Evolutionary conservation across 2,797 vertebrate genomes (phyloP).

Genomic region (Cottoperca gobio): DNA sequence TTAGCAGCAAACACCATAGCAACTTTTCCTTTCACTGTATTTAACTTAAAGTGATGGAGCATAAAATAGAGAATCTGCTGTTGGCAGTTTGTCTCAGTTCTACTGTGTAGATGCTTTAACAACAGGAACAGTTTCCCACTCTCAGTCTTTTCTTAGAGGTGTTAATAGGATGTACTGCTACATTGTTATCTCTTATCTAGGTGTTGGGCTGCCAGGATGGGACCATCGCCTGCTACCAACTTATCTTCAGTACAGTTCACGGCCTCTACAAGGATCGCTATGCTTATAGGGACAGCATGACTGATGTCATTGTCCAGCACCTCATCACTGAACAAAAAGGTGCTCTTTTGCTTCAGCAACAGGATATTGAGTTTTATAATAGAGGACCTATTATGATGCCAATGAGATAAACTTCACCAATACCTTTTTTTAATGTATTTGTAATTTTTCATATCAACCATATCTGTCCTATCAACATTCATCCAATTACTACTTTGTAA

Average conservation of each 20-base stretch:
- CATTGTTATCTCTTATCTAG: slow-evolving; percentile 83
- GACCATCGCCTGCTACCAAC: slow-evolving; percentile 95
- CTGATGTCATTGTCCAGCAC: slow-evolving; percentile 97
- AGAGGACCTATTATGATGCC: background rate
- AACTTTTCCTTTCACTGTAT: slow-evolving; percentile 59
- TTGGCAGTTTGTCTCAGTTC: slow-evolving; percentile 65
- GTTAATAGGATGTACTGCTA: slow-evolving; percentile 81
- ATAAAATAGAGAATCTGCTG: slow-evolving; percentile 52
- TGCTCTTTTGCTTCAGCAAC: slow-evolving; percentile 56
- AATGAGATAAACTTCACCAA: background rate
- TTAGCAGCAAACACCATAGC: slow-evolving; percentile 55
- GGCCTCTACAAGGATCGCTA: slow-evolving; percentile 98
- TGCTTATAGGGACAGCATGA: slow-evolving; percentile 97
- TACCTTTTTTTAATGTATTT: background rate
- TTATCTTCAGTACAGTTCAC: slow-evolving; percentile 97
- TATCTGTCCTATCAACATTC: background rate
- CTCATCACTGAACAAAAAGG: slow-evolving; percentile 98
- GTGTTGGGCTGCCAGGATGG: slow-evolving; percentile 98
- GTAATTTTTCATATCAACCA: background rate
- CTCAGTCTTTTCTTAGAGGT: slow-evolving; percentile 81
- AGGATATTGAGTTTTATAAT: slow-evolving; percentile 12
- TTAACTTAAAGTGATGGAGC: slow-evolving; percentile 64
- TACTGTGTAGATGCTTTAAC: slow-evolving; percentile 64
- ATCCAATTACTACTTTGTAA: background rate
- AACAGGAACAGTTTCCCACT: slow-evolving; percentile 79